Evolutionary conservation across 2,888 invertebrate genomes (phyloP).

Genomic region (Bellardia bayeri): DNA sequence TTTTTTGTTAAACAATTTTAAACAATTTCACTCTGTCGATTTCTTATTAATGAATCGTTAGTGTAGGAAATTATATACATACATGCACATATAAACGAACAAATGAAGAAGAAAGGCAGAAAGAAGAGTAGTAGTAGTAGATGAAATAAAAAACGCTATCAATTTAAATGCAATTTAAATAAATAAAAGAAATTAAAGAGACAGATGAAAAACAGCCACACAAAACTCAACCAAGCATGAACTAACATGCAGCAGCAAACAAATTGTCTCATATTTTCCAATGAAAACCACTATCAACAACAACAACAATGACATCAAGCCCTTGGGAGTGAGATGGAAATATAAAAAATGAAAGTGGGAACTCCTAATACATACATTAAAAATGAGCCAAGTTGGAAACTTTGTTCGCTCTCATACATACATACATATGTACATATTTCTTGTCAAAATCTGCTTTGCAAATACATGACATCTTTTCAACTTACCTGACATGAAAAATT

Average conservation of each 20-base stretch:
- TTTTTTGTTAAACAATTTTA: constrained; percentile 45
- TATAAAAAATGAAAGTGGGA: neutral
- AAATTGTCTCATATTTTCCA: constrained; percentile 1
- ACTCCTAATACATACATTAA: too few species aligned
- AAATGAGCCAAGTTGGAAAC: too few species aligned
- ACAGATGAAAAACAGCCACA: constrained; percentile 13
- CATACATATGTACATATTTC: too few species aligned
- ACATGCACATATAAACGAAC: neutral
- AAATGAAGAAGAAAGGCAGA: neutral
- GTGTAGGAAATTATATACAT: neutral
- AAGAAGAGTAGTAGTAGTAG: too few species aligned
- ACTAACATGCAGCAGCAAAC: constrained; percentile 7
- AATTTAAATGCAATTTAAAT: constrained; percentile 56
- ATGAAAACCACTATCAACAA: neutral
- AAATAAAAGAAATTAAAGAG: constrained; percentile 52
- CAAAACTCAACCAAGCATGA: constrained; percentile 39
- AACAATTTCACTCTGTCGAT: constrained; percentile 62
- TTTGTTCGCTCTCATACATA: too few species aligned
- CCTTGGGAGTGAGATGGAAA: constrained; percentile 2
- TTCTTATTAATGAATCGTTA: constrained; percentile 51
- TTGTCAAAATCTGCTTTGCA: too few species aligned
- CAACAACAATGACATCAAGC: neutral
- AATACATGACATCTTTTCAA: too few species aligned
- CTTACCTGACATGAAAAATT: too few species aligned
- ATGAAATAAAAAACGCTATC: constrained; percentile 28